Percentiles rank a stretch among this genome's conserved stretches.
phyloP scores from a whole-genome alignment of 2,888 invertebrate genomes.

The Lycocerus yunnanus region DNA sequence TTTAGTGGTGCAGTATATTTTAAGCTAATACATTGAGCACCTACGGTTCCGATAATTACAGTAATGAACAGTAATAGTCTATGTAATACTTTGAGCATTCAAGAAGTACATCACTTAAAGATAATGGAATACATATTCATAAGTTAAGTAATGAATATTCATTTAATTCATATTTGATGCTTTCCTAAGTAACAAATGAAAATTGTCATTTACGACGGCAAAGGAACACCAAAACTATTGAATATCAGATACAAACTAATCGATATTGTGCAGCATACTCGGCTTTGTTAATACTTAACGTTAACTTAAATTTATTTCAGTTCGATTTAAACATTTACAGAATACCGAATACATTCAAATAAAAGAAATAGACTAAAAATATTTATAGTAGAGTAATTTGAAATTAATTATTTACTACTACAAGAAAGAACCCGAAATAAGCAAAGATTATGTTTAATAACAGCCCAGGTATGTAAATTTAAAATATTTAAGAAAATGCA shows the following conservation, averaged over 20 bases:
- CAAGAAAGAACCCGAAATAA: too few species aligned
- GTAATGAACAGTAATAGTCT: slow-evolving; percentile 6
- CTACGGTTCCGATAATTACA: slow-evolving; percentile 8
- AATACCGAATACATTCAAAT: too few species aligned
- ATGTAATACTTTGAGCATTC: background rate
- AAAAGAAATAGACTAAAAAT: too few species aligned
- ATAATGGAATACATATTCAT: slow-evolving; percentile 20
- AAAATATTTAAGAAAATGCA: too few species aligned
- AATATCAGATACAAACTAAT: background rate
- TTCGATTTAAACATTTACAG: too few species aligned
- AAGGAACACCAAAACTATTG: slow-evolving; percentile 6
- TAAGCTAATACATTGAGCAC: background rate
- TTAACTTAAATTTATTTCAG: background rate
- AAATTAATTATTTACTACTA: too few species aligned
- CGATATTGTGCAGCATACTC: background rate
- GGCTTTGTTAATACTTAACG: background rate
- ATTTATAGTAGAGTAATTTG: too few species aligned
- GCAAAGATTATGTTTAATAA: too few species aligned
- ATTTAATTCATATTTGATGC: background rate
- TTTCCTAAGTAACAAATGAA: slow-evolving; percentile 5
- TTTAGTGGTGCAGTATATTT: background rate
- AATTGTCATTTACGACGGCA: slow-evolving; percentile 4
- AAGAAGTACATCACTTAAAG: background rate
- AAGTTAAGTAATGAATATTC: slow-evolving; percentile 15
- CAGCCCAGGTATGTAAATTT: too few species aligned